Base-by-base conservation (phyloP, 2,113 vertebrate species). In the Vulpes ferrilata region DNA sequence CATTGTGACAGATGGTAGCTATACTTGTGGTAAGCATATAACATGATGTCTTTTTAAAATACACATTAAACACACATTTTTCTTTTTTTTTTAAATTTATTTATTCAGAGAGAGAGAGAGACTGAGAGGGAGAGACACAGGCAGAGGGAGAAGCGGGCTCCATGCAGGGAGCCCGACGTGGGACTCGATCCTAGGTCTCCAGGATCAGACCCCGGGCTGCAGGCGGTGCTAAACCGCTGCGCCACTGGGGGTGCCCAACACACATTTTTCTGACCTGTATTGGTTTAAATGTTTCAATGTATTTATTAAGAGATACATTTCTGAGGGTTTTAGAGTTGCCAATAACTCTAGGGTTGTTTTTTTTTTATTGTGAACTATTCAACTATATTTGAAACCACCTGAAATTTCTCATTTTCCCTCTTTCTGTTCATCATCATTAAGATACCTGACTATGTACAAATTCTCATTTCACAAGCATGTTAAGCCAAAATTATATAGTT, bases 401-500 rank as follows among this genome's bases (percentile, higher is more conserved):
- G 20, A 92, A 78, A 78, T 89, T 53, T 71, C 30, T 71, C 57
- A 69, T 51, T 22, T 87, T 69, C 65, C 22, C n/a, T 43, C 65
- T 89, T 71, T 88, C 51, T 86, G 1, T 60, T 86, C 88, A 64
- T 7, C 35, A 48, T 97, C 19, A 69, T 86, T 22, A 89, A 73
- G 32, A 71, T 79, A 90, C 30, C 11, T 59, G 78, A 79, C 55
- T 73, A 69, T 35, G 12, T 73, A n/a, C 25, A 93, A 92, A 91
- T 79, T 97, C 43, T 93, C 11, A 64, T 13, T 30, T 96, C 62
- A 87, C 4, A 88, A 82, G 81, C n/a, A 76, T 11, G 23, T 57
- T 91, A 95, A 95, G 23, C 30, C 23, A 73, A 38, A 97, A 87
- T 73, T 74, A 64, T 3, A 51, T 5, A 82, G 27, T 76, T 87